phyloP scores from a whole-genome alignment of 2,888 invertebrate genomes.

The Amblyjoppa proteus region DNA sequence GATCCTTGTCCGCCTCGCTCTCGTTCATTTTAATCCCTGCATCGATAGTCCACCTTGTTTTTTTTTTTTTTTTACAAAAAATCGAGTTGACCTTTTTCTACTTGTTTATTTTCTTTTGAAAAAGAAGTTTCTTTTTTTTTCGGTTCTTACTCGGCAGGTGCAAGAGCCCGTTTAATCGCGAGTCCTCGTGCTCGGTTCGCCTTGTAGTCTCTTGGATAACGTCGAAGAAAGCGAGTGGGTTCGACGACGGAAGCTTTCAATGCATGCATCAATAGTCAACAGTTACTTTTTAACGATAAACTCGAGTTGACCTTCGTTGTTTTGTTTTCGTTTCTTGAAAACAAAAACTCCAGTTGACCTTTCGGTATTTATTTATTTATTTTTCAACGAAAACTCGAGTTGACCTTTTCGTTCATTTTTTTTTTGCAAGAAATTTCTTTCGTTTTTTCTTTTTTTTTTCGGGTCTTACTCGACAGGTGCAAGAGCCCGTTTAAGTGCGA shows the following conservation, averaged over 20 bases:
- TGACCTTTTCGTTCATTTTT: too few species aligned
- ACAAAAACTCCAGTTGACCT: background rate
- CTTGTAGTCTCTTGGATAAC: slow-evolving; percentile 9
- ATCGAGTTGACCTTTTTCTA: background rate
- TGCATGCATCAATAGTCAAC: background rate
- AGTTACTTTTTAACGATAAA: too few species aligned
- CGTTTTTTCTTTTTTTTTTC: background rate
- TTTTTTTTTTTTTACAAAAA: background rate
- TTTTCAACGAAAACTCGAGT: too few species aligned
- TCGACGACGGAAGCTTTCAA: background rate
- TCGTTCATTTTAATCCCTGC: slow-evolving; percentile 36
- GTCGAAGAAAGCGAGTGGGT: slow-evolving; percentile 2
- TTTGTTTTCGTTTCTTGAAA: too few species aligned
- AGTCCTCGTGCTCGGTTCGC: slow-evolving; percentile 15
- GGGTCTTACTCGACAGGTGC: slow-evolving; percentile 12
- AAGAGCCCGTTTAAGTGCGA: background rate
- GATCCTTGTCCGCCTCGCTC: slow-evolving; percentile 4
- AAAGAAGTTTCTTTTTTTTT: background rate
- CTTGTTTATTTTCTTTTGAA: background rate
- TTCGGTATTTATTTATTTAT: too few species aligned
- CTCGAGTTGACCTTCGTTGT: background rate
- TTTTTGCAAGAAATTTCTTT: background rate
- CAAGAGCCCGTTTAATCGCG: background rate
- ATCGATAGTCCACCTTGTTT: background rate
- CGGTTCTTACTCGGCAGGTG: slow-evolving; percentile 3